Evolutionary conservation across 2,113 vertebrate species (phyloP).

Genomic region (Mionectes macconnelli): DNA sequence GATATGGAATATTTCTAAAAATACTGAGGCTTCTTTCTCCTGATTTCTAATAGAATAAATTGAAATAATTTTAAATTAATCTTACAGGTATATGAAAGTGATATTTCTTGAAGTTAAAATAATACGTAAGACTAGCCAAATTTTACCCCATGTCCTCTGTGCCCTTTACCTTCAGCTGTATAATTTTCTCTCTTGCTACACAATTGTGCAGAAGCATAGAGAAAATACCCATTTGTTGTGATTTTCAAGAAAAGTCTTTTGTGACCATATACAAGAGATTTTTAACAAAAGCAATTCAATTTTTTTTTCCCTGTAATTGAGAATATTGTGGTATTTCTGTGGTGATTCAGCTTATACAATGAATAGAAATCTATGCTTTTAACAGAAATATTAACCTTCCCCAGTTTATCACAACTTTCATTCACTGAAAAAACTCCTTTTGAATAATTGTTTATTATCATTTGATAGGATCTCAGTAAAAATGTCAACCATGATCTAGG

Average conservation of each 20-base stretch:
- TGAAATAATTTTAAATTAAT: not conserved
- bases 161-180: not conserved
- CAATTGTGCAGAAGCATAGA: not conserved
- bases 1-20: not conserved
- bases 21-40: fast-evolving
- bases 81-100: not conserved
- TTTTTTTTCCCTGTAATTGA: not conserved
- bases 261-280: not conserved
- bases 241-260: not conserved
- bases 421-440: not conserved
- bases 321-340: not conserved
- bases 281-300: not conserved
- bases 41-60: not conserved
- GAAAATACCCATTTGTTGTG: not conserved
- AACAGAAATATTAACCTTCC: not conserved
- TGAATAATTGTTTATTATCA: not conserved
- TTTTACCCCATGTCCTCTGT: not conserved
- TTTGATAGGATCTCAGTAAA: not conserved
- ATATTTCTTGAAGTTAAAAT: not conserved
- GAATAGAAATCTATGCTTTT: not conserved
- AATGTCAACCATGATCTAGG: not conserved
- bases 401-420: not conserved
- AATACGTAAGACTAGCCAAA: not conserved
- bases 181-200: not conserved
- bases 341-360: not conserved